A percentile compares a stretch with the other conserved stretches of the same genome.
Conservation (phyloP, 2,113 vertebrate species). For the Vireo altiloquus region DNA sequence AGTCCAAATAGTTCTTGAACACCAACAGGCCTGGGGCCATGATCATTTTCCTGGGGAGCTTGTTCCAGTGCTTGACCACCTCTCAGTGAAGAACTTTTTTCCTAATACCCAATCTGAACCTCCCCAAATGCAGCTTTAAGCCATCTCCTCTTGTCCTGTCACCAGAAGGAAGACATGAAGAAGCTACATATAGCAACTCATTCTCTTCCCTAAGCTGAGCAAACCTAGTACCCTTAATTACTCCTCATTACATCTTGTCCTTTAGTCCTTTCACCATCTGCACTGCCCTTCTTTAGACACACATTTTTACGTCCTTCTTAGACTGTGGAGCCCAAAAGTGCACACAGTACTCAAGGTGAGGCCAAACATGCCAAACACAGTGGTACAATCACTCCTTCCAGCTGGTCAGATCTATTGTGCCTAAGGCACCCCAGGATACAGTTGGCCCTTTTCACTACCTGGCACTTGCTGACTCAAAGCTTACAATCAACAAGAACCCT, state of each 20-base stretch:
- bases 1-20: neutral
- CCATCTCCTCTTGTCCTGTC: neutral
- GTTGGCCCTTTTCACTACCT: neutral
- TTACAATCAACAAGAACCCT: neutral
- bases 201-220: neutral
- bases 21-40: neutral
- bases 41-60: neutral
- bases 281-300: neutral
- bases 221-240: neutral
- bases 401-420: neutral
- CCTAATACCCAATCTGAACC: neutral
- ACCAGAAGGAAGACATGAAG: neutral
- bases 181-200: neutral
- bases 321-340: neutral
- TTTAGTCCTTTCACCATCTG: neutral
- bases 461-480: neutral
- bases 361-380: neutral
- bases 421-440: neutral
- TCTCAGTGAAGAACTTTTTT: neutral
- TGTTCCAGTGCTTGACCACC: neutral
- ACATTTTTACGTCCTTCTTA: neutral
- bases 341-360: neutral
- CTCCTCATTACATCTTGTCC: neutral
- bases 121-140: neutral
- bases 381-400: neutral